Base-by-base conservation (phyloP, 2,797 vertebrate species). In the Danio aesculapii region DNA sequence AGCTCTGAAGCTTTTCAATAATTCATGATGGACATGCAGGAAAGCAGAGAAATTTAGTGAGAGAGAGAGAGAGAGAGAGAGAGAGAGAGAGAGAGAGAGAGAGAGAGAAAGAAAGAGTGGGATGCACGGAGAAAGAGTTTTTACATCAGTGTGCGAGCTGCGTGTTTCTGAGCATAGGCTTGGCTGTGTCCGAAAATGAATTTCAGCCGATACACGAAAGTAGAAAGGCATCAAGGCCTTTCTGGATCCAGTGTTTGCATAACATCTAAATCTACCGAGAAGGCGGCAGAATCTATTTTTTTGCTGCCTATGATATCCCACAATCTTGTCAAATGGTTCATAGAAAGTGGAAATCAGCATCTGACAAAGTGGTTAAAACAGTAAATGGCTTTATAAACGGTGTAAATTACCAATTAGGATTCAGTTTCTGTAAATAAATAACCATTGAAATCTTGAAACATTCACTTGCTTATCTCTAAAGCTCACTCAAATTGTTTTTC, bases 1-100 rank as follows among this genome's bases (percentile, higher is more conserved):
- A 59, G 46, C 57, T 75, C 59, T 70, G 39, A 55, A 75, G 77
- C 49, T 5, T 76, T 55, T 85, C 52, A 79, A 85, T 76, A 67
- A 82, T 85, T 72, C 57, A 85, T 83, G 67, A 83, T 50, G 55
- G 73, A 66, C 44, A 66, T 52, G 19, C 8, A 46, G 13, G 13
- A 59, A 71, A 49, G 44, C 64, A 43, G 44, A 52, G 6, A 52
- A 64, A 30, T 62, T n/a, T 21, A 49, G 53, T 49, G 44, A 30
- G 44, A 17, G 68, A 21, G 43, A 59, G 21, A 17, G 30, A 30
- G 30, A 30, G 30, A 30, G 30, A 30, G 30, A 30, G 30, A 30
- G 30, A 30, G 30, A 30, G 30, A 30, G 30, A n/a, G n/a, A n/a
- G 44, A 30, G 44, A 17, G 68, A 21, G 43, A 59, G 21, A 17